Percentiles rank a stretch among this genome's conserved stretches.
Conservation (phyloP, 2,888 invertebrate species). For the Rotaria magnacalcarata region DNA sequence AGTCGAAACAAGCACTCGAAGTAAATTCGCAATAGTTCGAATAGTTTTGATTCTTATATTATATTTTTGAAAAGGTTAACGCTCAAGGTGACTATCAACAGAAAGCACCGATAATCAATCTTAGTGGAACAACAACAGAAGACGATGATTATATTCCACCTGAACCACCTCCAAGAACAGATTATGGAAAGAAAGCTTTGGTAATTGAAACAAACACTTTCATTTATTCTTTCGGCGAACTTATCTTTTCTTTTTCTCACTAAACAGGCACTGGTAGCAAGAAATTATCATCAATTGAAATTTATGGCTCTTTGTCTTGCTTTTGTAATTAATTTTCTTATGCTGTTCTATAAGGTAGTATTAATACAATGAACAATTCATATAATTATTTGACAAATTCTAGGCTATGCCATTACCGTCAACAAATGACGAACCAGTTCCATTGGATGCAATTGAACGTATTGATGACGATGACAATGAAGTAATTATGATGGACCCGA, state of each 20-base stretch:
- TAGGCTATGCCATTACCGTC: not conserved
- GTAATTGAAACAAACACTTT: not conserved
- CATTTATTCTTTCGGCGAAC: no score
- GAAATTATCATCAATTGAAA: constrained; percentile 97
- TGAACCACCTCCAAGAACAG: not conserved
- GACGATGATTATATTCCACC: constrained; percentile 25
- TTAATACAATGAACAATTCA: not conserved
- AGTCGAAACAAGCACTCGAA: constrained; percentile 11
- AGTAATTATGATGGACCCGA: constrained; percentile 84
- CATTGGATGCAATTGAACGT: not conserved
- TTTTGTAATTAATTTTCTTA: constrained; percentile 94
- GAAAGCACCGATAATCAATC: not conserved
- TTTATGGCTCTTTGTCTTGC: constrained; percentile 89
- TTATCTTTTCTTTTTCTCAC: not conserved
- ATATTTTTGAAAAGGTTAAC: not conserved
- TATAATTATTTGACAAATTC: not conserved
- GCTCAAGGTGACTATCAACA: constrained; percentile 2
- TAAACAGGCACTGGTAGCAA: constrained; percentile 77
- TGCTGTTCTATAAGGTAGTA: constrained; percentile 90
- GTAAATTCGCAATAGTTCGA: not conserved
- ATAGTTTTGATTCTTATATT: no score
- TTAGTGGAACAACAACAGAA: not conserved
- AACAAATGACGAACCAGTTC: not conserved
- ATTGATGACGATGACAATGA: constrained; percentile 73
- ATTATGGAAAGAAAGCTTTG: constrained; percentile 31